Conservation (phyloP, 2,888 invertebrate genomes). For the Drosophila meridiana region DNA sequence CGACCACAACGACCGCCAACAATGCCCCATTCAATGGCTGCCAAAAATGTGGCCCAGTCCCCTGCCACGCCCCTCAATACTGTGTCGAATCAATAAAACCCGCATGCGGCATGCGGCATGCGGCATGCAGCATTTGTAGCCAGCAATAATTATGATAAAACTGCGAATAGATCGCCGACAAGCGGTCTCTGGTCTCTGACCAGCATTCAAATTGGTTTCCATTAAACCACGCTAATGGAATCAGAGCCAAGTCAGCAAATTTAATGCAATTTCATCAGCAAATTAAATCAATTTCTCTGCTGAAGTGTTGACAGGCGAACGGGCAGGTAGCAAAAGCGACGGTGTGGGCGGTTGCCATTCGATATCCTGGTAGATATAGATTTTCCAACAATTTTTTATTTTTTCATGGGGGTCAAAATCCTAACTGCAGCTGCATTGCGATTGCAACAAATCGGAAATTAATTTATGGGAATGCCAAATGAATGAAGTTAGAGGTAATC, state of each 20-base stretch:
- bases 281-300: conserved; percentile 51
- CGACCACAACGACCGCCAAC: conserved; percentile 20
- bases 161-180: conserved; percentile 8
- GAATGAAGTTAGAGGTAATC: neutral
- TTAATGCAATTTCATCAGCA: conserved; percentile 59
- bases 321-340: neutral
- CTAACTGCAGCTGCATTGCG: neutral
- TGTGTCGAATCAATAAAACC: conserved; percentile 46
- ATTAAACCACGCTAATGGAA: conserved; percentile 59
- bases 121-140: conserved; percentile 16
- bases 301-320: neutral
- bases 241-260: conserved; percentile 64
- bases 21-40: conserved; percentile 34
- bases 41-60: conserved; percentile 29
- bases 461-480: neutral
- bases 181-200: conserved; percentile 20
- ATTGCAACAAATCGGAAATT: neutral
- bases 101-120: conserved; percentile 13
- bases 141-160: conserved; percentile 52
- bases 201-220: conserved; percentile 36
- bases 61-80: neutral
- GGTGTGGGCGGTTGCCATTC: neutral
- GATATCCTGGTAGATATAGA: conserved; percentile 14
- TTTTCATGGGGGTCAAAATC: conserved; percentile 7
- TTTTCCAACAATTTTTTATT: conserved; percentile 48